Base-by-base conservation (phyloP, 1,140 invertebrate genomes). In the Campodea augens region DNA sequence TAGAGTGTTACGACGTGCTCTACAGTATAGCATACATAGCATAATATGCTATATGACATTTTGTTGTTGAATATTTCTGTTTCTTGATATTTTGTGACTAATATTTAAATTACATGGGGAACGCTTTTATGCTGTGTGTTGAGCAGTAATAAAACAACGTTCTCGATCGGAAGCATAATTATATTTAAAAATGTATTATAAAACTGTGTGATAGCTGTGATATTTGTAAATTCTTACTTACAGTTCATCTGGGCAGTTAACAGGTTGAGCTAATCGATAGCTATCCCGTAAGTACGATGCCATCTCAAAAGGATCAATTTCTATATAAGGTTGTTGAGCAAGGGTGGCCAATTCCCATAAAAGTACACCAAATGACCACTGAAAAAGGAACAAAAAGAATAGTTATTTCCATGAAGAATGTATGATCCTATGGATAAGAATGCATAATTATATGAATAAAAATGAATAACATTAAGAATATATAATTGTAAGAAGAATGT, bases 181-280 rank as follows among this genome's bases (percentile, higher is more conserved):
- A 29, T 37, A 1, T 5, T 27, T 10, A 15, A 5, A 20, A 20
- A 3, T 13, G 7, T 7, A 41, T 41, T n/a, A 13, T 32, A 49
- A 46, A 27, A 37, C 20, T 15, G 25, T 5, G 24, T 24, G 3
- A 22, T 24, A 4, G 0, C n/a, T 20, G 18, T 41, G 18, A 32
- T 13, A 38, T 13, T 19, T 27, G 15, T 2, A 44, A 2, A 5
- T 20, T 15, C 21, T 2, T 56, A 75, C 81, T 79, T 69, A 91
- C 74, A 96, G 64, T 68, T 95, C 87, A 69, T 95, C 89, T 1
- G 91, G 91, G 62, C 90, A 96, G 59, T 89, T 90, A 52, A 81
- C 72, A 1, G 91, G 91, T 55, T 93, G 89, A 12, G 77, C 72
- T 18, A 92, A 73, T 51, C 90, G 70, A 58, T 88, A 91, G 15